phyloP scores from a whole-genome alignment of 2,797 vertebrate genomes.

The Thunnus albacares region DNA sequence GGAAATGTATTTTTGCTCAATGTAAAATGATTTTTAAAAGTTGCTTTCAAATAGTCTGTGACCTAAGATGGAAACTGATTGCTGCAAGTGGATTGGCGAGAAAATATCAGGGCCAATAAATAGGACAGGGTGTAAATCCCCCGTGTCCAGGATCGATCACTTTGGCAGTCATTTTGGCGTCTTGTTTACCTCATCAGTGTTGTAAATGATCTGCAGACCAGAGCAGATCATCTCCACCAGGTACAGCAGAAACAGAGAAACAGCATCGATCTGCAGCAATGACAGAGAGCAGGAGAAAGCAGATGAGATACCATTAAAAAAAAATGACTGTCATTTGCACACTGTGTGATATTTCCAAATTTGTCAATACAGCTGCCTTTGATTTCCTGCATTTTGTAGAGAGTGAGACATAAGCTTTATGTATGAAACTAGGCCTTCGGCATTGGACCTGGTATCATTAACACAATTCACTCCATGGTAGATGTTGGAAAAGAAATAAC shows the following conservation, averaged over 20 bases:
- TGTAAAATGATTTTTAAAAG: not conserved
- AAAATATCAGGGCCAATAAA: slow-evolving; percentile 35
- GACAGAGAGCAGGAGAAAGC: slow-evolving; percentile 25
- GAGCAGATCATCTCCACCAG: slow-evolving; percentile 99
- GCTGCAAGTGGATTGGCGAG: slow-evolving; percentile 10
- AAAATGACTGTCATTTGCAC: slow-evolving; percentile 22
- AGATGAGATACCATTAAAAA: slow-evolving; percentile 13
- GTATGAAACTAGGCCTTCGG: slow-evolving; percentile 12
- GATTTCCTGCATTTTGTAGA: slow-evolving; percentile 8
- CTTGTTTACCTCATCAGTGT: slow-evolving; percentile 95
- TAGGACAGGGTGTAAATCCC: slow-evolving; percentile 21
- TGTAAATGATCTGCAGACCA: slow-evolving; percentile 97
- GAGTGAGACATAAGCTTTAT: slow-evolving; percentile 4
- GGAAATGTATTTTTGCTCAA: not conserved
- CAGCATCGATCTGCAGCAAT: slow-evolving; percentile 89
- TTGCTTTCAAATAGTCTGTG: not conserved
- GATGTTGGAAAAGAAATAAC: slow-evolving; percentile 21
- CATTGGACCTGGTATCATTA: slow-evolving; percentile 18
- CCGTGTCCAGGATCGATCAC: slow-evolving; percentile 28
- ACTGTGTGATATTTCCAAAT: slow-evolving; percentile 27
- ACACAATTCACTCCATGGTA: slow-evolving; percentile 10
- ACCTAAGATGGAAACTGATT: slow-evolving; percentile 6
- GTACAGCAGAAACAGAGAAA: slow-evolving; percentile 95
- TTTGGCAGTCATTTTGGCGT: slow-evolving; percentile 18
- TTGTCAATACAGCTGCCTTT: slow-evolving; percentile 27